Conservation (phyloP, 2,113 vertebrate species). For the Candoia aspera region DNA sequence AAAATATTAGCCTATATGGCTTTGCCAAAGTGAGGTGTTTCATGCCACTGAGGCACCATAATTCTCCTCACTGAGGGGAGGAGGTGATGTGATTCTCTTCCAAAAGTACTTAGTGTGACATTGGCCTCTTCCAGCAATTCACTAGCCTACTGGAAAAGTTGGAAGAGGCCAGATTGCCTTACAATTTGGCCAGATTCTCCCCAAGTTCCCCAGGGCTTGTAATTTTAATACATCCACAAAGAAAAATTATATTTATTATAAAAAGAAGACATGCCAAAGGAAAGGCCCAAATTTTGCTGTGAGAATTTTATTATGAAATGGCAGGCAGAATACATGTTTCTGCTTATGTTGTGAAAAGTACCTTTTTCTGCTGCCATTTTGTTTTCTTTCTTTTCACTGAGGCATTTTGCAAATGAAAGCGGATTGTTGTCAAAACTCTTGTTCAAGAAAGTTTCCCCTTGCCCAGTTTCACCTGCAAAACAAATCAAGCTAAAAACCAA, state of each 20-base stretch:
- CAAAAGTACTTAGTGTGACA: neutral
- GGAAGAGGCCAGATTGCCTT: neutral
- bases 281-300: neutral
- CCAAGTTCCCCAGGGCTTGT: neutral
- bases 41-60: neutral
- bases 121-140: neutral
- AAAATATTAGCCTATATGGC: neutral
- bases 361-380: conserved; percentile 47
- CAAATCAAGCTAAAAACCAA: conserved; percentile 14
- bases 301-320: conserved; percentile 26
- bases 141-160: neutral
- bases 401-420: conserved; percentile 58
- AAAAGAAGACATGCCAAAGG: neutral
- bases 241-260: neutral
- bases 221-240: neutral
- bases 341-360: conserved; percentile 32
- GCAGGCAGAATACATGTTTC: conserved; percentile 11
- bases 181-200: neutral
- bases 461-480: conserved; percentile 47
- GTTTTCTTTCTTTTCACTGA: conserved; percentile 49
- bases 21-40: neutral
- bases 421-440: conserved; percentile 55
- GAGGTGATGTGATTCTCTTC: neutral
- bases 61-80: neutral
- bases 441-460: conserved; percentile 44